phyloP scores from a whole-genome alignment of 2,888 invertebrate species.

The Asteroscopus sphinx region DNA sequence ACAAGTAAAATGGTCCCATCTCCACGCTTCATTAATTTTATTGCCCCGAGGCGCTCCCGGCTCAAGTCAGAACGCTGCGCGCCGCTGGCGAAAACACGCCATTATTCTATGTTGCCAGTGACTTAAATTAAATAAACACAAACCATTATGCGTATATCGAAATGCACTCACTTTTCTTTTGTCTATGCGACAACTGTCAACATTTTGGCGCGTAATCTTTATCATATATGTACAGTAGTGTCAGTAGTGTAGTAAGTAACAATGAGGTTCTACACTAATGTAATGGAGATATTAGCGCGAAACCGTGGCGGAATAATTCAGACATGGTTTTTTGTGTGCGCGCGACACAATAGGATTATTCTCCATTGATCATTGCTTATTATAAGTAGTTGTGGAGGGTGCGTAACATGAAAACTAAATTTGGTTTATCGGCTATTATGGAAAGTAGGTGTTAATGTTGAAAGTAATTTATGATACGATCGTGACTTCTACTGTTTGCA shows the following conservation, averaged over 20 bases:
- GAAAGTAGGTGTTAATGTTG: constrained; percentile 89
- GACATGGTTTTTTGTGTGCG: constrained; percentile 88
- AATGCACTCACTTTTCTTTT: constrained; percentile 80
- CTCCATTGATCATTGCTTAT: constrained; percentile 90
- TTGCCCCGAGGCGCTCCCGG: constrained; percentile 87
- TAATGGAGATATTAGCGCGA: constrained; percentile 88
- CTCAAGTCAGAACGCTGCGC: constrained; percentile 76
- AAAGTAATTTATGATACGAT: constrained; percentile 84
- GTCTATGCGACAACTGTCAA: constrained; percentile 86
- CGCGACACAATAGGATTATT: constrained; percentile 88
- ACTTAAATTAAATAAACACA: constrained; percentile 89
- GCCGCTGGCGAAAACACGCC: constrained; percentile 85
- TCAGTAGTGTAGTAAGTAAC: no score
- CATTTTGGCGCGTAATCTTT: constrained; percentile 85
- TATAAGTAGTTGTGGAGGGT: constrained; percentile 87
- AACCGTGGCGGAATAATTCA: constrained; percentile 87
- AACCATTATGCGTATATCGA: constrained; percentile 82
- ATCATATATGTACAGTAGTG: constrained; percentile 63
- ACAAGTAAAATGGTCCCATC: constrained; percentile 90
- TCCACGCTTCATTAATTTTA: constrained; percentile 90
- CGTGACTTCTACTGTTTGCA: constrained; percentile 84
- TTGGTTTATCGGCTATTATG: constrained; percentile 90
- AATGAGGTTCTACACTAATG: constrained; percentile 81
- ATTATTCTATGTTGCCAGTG: constrained; percentile 86
- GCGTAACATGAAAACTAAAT: constrained; percentile 89